Evolutionary conservation across 2,888 invertebrate species (phyloP), one percentile per base, ranked within the genome.

Genomic region (Stenotaenia linearis): DNA sequence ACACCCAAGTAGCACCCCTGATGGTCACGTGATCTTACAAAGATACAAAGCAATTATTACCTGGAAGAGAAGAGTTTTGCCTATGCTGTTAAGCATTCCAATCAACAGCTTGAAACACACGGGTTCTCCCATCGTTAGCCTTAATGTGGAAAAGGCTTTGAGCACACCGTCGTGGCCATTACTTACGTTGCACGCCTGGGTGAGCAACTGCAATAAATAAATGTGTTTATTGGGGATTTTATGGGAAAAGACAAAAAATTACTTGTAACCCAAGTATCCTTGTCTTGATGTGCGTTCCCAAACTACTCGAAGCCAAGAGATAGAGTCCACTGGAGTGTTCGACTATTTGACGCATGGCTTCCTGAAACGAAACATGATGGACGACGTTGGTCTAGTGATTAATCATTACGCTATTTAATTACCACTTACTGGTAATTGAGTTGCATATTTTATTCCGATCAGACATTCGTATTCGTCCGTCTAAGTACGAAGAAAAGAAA

Each of bases 51-150:
- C n/a, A n/a, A n/a, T n/a, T n/a, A 15, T 61, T 79, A 81, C 81
- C 80, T 81, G 81, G 79, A 81, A 81, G 6, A 80, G 81, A 30
- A 81, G 78, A 12, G 80, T 79, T 28, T 79, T 79, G 45, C 79
- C 83, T 0, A 83, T 83, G 79, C 94, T 93, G 83, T 92, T 92
- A 80, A 96, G 89, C 90, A 96, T 95, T 0, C 96, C 96, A 7
- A 95, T 92, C 0, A 97, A 89, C 85, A 97, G 92, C 81, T 96
- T 90, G 87, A 97, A 97, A 85, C 96, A 90, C 6, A 96, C 96
- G 0, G 96, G 96, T 85, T 97, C 97, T 3, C 95, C 96, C 85
- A 94, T 94, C 80, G 95, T 90, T 6, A 97, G 88, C 45, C 96
- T 89, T 78, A 97, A 89, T 0, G 96, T 95, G 0, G 96, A 94